Base-by-base conservation (phyloP, 2,888 invertebrate species). In the Dyspetes luteomarginatus region DNA sequence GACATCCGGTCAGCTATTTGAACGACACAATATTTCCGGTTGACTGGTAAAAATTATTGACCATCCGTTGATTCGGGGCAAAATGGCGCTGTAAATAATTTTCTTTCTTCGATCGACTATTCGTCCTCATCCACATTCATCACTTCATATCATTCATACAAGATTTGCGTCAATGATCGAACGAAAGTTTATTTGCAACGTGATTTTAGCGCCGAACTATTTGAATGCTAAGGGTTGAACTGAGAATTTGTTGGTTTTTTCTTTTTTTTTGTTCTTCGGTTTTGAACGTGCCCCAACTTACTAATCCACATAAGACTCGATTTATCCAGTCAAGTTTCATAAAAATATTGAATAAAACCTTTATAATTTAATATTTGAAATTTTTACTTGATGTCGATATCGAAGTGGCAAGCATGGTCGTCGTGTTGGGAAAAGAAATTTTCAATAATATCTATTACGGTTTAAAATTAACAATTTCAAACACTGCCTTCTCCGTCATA, bases 81-180 rank as follows among this genome's bases (percentile, higher is more conserved):
- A 71, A 67, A 24, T 71, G 22, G 30, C 56, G 64, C 50, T 71
- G 72, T 24, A 52, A 81, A 48, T 55, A 28, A 50, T 36, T 19
- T 28, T 36, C 22, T 26, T 62, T 28, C 28, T 78, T 82, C 82
- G 88, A 81, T 89, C 89, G 90, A 90, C 90, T 91, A 90, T 91
- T 90, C 87, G 86, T 81, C 88, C 89, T 91, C 91, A 88, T 87
- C 84, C 68, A 80, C 85, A 82, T 87, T 91, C 90, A 90, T 90
- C 90, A 87, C 83, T 85, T 84, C 90, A 89, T 90, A 90, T 91
- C 90, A 89, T 88, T 85, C 90, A 90, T 90, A 87, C 86, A 90
- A 85, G 85, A 85, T 89, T 87, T 90, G 90, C 90, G 91, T 91
- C 91, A 84, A 91, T 90, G 86, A 87, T 88, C 86, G 86, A 73